These are phyloP conservation scores for Porites cylindrica DNA, from an alignment of 92 coral and sea anemone genomes.

Conservation along the genomic window DNA sequence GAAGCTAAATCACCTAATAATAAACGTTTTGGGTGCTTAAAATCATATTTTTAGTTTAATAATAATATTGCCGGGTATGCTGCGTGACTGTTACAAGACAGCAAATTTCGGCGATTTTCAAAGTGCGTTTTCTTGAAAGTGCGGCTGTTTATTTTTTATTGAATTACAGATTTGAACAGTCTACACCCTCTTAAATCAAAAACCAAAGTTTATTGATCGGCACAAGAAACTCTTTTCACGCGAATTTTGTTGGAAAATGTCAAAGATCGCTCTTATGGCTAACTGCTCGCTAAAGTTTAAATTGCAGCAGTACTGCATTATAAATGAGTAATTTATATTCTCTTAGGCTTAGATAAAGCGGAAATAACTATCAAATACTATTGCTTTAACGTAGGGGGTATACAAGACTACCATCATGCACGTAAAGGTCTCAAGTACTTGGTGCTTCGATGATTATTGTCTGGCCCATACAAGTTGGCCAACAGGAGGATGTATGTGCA, in stretches of 20 bases:
- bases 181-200: background rate
- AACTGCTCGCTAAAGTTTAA: conserved; percentile 8
- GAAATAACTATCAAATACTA: conserved; percentile 8
- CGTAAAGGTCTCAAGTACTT: background rate
- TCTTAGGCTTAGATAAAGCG: background rate
- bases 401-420: background rate
- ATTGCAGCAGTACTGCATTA: conserved; percentile 8
- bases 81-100: too few relatives aligned
- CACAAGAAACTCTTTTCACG: conserved; percentile 1
- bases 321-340: conserved; percentile 4
- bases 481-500: background rate
- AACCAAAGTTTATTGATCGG: conserved; percentile 28
- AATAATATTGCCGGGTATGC: too few relatives aligned
- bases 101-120: too few relatives aligned
- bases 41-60: too few relatives aligned
- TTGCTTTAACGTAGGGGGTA: conserved; percentile 15
- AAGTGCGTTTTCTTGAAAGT: too few relatives aligned
- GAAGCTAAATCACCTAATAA: too few relatives aligned
- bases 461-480: conserved; percentile 15
- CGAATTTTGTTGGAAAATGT: background rate
- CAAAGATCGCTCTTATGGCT: conserved; percentile 14
- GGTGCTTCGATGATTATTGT: conserved; percentile 3
- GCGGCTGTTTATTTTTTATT: too few relatives aligned
- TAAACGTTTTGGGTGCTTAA: too few relatives aligned
- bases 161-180: too few relatives aligned